Conservation (phyloP, 2,888 invertebrate genomes). For the Plagiodera versicolora region DNA sequence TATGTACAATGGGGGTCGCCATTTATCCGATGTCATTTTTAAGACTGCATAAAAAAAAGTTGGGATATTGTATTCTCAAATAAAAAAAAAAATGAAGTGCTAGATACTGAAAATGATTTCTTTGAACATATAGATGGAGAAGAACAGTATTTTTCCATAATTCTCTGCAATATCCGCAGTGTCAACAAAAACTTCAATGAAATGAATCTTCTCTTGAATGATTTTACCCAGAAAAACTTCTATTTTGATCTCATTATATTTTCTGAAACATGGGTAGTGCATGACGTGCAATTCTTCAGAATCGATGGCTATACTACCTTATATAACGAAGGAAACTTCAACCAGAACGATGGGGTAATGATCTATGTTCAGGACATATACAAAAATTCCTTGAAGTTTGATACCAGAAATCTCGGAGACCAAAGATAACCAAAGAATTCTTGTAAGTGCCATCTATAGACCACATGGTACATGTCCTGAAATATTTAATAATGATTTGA, state of each 20-base stretch:
- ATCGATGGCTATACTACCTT: not conserved
- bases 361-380: not conserved
- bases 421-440: not conserved
- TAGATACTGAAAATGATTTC: conserved; percentile 5
- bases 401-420: not conserved
- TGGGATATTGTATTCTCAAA: no score
- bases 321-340: not conserved
- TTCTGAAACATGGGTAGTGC: not conserved
- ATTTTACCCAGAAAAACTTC: not conserved
- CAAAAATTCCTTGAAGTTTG: conserved; percentile 2
- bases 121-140: not conserved
- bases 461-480: not conserved
- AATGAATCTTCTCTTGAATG: not conserved
- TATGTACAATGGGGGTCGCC: no score
- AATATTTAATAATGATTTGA: conserved; percentile 1
- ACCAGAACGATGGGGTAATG: not conserved
- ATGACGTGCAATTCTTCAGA: not conserved
- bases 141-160: conserved; percentile 2
- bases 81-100: no score
- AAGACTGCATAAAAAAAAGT: no score
- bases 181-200: not conserved
- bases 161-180: conserved; percentile 4
- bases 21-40: no score
- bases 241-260: not conserved
- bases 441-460: not conserved